Base-by-base conservation (phyloP, 2,888 invertebrate species). In the Tiphia femorata region DNA sequence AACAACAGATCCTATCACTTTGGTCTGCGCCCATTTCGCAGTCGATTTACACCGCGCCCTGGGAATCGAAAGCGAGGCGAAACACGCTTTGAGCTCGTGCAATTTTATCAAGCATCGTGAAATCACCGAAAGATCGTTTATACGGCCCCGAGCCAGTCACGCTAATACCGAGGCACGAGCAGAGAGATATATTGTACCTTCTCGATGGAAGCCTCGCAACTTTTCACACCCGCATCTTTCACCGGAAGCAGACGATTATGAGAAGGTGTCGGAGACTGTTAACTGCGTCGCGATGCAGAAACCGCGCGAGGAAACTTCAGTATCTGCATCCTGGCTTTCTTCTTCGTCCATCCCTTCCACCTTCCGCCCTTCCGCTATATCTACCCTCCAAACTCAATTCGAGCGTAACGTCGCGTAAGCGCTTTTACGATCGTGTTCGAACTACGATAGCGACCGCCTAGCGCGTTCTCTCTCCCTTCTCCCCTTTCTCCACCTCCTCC, bases 351-450 rank as follows among this genome's bases (percentile, higher is more conserved):
- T n/a, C 35, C 35, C 12, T 33, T 12, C 14, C 35, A 16, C 20
- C 20, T 20, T 8, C n/a, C n/a, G 20, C 40, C 21, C 21, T 2
- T 17, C 16, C 3, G 37, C 58, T 57, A 56, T 66, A 62, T 67
- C 70, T 60, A 58, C 44, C 54, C 63, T 55, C 49, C 60, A 58
- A 59, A 62, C 63, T 64, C 72, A 63, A 70, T 67, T 69, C 59
- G 58, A 56, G 64, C 69, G 69, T 72, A 73, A 72, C 66, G 69
- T 73, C 67, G 72, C 72, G 73, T 73, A 73, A 72, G 73, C 69
- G 72, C 61, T 72, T 72, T 72, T 69, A 72, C 72, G 69, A 72
- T 60, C 68, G 55, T 60, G 66, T 64, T 66, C 57, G 59, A 66
- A 66, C 67, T 38, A 58, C 64, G 71, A 70, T 70, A 70, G 71